Percentiles rank a stretch among this genome's conserved stretches.
Evolutionary conservation across 1,140 invertebrate genomes (phyloP).

Genomic region (Drosophila navojoa): DNA sequence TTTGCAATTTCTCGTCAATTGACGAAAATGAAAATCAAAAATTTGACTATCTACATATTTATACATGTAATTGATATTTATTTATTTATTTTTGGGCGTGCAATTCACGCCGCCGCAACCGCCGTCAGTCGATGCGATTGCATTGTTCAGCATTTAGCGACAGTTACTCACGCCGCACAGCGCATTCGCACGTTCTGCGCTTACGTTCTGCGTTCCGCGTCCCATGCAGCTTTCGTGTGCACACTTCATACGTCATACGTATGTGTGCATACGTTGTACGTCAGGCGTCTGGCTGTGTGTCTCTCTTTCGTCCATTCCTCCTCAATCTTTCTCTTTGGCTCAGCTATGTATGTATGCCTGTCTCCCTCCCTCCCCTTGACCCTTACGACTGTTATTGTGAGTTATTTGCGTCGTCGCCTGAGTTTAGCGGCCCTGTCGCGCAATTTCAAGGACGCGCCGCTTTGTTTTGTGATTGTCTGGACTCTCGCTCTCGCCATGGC

Average conservation of each 20-base stretch:
- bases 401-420: slow-evolving; percentile 45
- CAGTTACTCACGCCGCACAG: slow-evolving; percentile 16
- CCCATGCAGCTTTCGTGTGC: background rate
- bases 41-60: slow-evolving; percentile 1
- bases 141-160: slow-evolving; percentile 19
- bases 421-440: slow-evolving; percentile 73
- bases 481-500: slow-evolving; percentile 25
- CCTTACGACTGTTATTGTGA: slow-evolving; percentile 20
- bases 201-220: background rate
- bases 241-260: slow-evolving; percentile 21
- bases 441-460: slow-evolving; percentile 68
- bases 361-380: slow-evolving; percentile 5
- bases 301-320: slow-evolving; percentile 8
- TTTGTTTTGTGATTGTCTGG: slow-evolving; percentile 79
- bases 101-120: slow-evolving; percentile 4
- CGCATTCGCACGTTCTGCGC: background rate
- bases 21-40: background rate
- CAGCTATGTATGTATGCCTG: background rate
- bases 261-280: background rate
- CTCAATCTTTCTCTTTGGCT: slow-evolving; percentile 15
- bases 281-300: slow-evolving; percentile 2
- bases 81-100: slow-evolving; percentile 14
- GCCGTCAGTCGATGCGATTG: slow-evolving; percentile 10
- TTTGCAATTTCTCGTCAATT: background rate
- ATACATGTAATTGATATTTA: slow-evolving; percentile 13